phyloP scores from a whole-genome alignment of 2,113 vertebrate genomes.

The Silurus glanis region DNA sequence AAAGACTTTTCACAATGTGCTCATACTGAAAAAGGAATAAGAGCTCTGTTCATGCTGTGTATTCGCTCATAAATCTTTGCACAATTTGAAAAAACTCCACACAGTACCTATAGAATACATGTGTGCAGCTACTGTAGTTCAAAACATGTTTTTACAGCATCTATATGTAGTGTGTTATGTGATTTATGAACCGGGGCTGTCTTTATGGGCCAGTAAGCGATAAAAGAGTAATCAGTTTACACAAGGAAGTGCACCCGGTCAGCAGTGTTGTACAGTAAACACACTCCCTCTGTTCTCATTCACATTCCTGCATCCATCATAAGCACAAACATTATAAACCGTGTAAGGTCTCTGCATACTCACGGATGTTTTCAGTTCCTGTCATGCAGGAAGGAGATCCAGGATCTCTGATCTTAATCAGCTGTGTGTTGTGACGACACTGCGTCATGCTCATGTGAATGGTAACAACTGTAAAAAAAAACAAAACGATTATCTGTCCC shows the following conservation, averaged over 20 bases:
- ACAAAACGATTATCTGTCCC: not conserved
- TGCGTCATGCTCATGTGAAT: not conserved
- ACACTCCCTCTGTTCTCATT: conserved; percentile 34
- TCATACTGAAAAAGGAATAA: not conserved
- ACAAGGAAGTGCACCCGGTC: conserved; percentile 39
- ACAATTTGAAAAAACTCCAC: not conserved
- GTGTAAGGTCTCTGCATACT: not conserved
- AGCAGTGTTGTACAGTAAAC: conserved; percentile 31
- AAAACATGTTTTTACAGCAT: conserved; percentile 12
- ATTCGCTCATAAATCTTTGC: not conserved
- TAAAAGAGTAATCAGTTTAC: conserved; percentile 55
- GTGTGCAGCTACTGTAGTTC: not conserved
- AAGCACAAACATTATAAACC: conserved; percentile 25
- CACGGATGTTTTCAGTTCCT: conserved; percentile 43
- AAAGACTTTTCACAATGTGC: not conserved
- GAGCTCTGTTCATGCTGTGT: not conserved
- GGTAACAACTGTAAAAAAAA: not conserved
- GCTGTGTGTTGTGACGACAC: not conserved
- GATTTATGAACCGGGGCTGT: conserved; percentile 51
- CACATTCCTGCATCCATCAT: conserved; percentile 26
- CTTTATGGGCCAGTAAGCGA: conserved; percentile 46
- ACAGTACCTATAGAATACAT: not conserved
- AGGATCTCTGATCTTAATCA: conserved; percentile 37
- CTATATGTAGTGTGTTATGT: conserved; percentile 24
- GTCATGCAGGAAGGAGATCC: conserved; percentile 22